Conservation (phyloP, 2,797 vertebrate species). For the Mionectes olivaceus region DNA sequence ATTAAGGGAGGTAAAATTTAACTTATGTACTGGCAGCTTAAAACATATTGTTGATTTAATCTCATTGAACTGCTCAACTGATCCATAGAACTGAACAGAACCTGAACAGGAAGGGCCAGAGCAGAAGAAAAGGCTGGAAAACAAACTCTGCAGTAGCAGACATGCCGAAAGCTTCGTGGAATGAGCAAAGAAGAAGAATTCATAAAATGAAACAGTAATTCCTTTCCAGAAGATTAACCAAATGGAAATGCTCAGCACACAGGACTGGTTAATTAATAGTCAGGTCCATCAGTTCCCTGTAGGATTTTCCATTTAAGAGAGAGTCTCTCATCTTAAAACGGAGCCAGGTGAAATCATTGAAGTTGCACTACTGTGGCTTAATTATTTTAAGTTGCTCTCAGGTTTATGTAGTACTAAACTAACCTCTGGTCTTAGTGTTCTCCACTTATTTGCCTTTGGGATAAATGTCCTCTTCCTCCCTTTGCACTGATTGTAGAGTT, state of each 20-base stretch:
- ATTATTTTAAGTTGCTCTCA: neutral
- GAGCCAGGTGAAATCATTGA: neutral
- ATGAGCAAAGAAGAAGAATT: slow-evolving; percentile 43
- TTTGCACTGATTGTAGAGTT: neutral
- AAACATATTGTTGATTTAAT: slow-evolving; percentile 50
- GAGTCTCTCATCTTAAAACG: neutral
- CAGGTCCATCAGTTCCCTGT: slow-evolving; percentile 22
- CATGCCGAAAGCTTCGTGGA: slow-evolving; percentile 17
- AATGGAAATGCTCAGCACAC: slow-evolving; percentile 45
- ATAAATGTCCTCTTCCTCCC: neutral
- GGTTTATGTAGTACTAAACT: neutral
- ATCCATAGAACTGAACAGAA: slow-evolving; percentile 24
- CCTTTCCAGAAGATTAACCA: slow-evolving; percentile 66
- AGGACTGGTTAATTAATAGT: slow-evolving; percentile 57
- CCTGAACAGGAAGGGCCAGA: neutral
- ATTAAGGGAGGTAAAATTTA: slow-evolving; percentile 68
- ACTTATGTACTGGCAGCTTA: slow-evolving; percentile 39
- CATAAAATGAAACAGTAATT: slow-evolving; percentile 47
- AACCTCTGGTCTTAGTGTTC: neutral
- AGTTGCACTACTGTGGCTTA: neutral
- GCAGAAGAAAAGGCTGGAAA: slow-evolving; percentile 38
- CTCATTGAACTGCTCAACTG: slow-evolving; percentile 56
- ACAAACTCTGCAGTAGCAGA: slow-evolving; percentile 11
- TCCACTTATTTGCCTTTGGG: neutral
- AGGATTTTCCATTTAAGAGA: slow-evolving; percentile 42